Conservation (phyloP, 2,888 invertebrate genomes). For the Sinodicranocentrus sp. region DNA sequence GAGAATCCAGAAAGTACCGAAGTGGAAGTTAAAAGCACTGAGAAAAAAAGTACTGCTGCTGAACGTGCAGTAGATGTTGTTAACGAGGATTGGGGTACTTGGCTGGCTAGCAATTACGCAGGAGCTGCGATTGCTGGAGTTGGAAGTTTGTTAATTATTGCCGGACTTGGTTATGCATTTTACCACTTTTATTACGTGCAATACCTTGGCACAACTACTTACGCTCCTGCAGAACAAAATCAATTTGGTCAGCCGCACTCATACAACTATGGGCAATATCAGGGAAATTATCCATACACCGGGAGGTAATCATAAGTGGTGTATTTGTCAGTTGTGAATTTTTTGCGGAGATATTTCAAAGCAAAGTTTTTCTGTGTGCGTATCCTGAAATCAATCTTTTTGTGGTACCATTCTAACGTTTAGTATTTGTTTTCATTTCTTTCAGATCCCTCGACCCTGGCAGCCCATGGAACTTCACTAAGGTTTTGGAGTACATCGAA, state of each 20-base stretch:
- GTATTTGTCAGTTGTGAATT: too few relatives aligned
- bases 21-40: constrained; percentile 33
- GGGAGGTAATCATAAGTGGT: constrained; percentile 60
- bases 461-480: constrained; percentile 72
- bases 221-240: constrained; percentile 20
- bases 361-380: too few relatives aligned
- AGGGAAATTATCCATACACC: constrained; percentile 49
- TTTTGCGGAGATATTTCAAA: too few relatives aligned
- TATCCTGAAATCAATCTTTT: too few relatives aligned
- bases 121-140: constrained; percentile 57
- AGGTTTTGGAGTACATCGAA: constrained; percentile 75
- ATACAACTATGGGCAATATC: constrained; percentile 50
- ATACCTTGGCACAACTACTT: constrained; percentile 29
- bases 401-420: not conserved
- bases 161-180: constrained; percentile 67
- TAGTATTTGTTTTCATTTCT: not conserved
- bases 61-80: constrained; percentile 66
- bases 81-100: constrained; percentile 69
- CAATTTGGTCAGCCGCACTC: constrained; percentile 57
- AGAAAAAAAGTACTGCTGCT: constrained; percentile 59
- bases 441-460: constrained; percentile 69
- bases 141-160: constrained; percentile 68
- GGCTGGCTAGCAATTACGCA: constrained; percentile 66
- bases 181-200: constrained; percentile 72
- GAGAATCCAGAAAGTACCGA: constrained; percentile 65